Evolutionary conservation across 2,797 vertebrate species (phyloP), one percentile per base, ranked within the genome.

Genomic region (Capromys pilorides): DNA sequence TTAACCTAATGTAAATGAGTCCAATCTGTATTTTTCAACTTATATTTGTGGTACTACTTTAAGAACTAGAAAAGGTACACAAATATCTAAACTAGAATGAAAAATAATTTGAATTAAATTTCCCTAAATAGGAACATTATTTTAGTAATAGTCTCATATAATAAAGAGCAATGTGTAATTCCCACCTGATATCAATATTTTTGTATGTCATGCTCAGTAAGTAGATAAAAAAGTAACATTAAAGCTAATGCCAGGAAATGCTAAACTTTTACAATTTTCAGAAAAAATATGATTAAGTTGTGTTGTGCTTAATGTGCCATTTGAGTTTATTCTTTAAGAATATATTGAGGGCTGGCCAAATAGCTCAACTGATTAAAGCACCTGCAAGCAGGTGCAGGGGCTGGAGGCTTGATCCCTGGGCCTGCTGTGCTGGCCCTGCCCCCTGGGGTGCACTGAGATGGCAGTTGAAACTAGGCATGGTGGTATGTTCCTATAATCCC

Each of bases 221-320:
- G 8, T 21, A 92, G 49, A 67, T 54, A 81, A 93, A 66, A 82
- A 69, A 62, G 8, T 24, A 24, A n/a, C 10, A 54, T 66, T 19
- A 64, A 0, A 57, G 41, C 19, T n/a, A 62, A 62, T 28, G 82
- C 21, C 59, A 41, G 26, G 22, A 16, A 94, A 31, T 5, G 54
- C 7, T 77, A 24, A 95, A 86, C 31, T 85, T 86, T 51, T 61
- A 89, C 57, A 92, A 82, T 64, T 95, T 94, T 89, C 36, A 71
- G 69, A 91, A 95, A 59, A 24, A 64, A n/a, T n/a, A 12, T 59
- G 59, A 95, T 54, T 84, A 90, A 81, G 6, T 62, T 64, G 1
- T 49, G 4, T 39, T 81, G 5, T 84, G 54, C 82, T 71, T 85
- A 33, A 54, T 64, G 10, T 90, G 19, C 61, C 92, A 57, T 59